Evolutionary conservation across 1,140 invertebrate species (phyloP), one percentile per base, ranked within the genome.

Genomic region (Atta colombica): DNA sequence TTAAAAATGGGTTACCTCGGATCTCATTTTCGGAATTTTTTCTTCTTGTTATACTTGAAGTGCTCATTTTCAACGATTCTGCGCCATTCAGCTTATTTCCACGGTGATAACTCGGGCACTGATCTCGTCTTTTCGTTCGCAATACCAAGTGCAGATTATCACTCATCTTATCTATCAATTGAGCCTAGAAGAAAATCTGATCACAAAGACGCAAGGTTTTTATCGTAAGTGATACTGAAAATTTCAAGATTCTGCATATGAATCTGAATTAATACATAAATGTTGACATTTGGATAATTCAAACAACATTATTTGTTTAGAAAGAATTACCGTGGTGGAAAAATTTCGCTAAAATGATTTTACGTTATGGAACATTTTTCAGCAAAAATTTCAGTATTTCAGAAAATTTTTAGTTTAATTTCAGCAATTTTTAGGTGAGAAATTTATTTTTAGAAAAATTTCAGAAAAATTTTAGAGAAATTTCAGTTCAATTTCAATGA

Each of bases 91-190:
- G 58, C 77, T 53, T 91, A 18, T 74, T 63, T 25, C n/a, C 71
- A 25, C 51, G 77, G 69, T 51, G 63, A 63, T 86, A 28, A 61
- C n/a, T 49, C 14, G 18, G 25, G 21, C 53, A 90, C 89, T 91
- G 82, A 78, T 88, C 10, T 10, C n/a, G 10, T 6, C 53, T 78
- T 77, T 61, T 18, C 68, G 68, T 66, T 86, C 49, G n/a, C 45
- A 31, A 61, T 90, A 86, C 28, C 66, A 16, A 74, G 28, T 10
- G 0, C 60, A 18, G 49, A 53, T 12, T 88, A 86, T 88, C 77
- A 18, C 18, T 72, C 18, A 21, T 53, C 82, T 91, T 91, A 91
- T 90, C 89, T 72, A 85, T 77, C 69, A 85, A 85, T 45, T 10
- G 12, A 45, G 8, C 72, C 61, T 81, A 28, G 55, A 51, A 39